Evolutionary conservation across 2,797 vertebrate genomes (phyloP).

Genomic region (Artibeus jamaicensis): DNA sequence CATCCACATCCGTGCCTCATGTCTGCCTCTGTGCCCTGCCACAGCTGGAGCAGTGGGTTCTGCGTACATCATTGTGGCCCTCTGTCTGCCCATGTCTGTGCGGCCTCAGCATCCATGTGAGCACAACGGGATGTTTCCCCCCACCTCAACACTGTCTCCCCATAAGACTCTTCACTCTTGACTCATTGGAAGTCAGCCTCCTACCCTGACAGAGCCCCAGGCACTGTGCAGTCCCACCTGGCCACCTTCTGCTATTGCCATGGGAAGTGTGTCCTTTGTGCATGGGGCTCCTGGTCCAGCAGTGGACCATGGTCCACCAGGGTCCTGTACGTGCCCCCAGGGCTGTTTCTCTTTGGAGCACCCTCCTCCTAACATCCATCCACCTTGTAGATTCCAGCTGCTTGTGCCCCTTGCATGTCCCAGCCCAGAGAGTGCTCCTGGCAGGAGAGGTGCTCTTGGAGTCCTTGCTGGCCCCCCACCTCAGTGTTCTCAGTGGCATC

Average conservation of each 20-base stretch:
- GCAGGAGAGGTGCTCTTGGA: background rate
- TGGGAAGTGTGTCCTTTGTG: background rate
- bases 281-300: background rate
- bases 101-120: background rate
- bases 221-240: background rate
- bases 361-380: background rate
- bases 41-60: background rate
- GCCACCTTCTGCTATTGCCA: background rate
- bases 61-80: background rate
- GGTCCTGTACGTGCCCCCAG: no score
- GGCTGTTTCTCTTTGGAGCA: background rate
- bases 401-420: background rate
- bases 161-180: background rate
- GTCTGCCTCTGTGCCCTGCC: background rate
- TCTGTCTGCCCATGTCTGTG: background rate
- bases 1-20: background rate
- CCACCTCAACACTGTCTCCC: background rate
- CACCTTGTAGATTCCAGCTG: background rate
- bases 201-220: background rate
- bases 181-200: background rate
- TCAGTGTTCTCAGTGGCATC: background rate
- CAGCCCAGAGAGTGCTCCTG: background rate
- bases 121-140: background rate
- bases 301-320: no score
- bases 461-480: background rate